A percentile compares a stretch with the other conserved stretches of the same genome.
Conservation (phyloP, 2,797 vertebrate genomes). For the Rhodeus uyekii region DNA sequence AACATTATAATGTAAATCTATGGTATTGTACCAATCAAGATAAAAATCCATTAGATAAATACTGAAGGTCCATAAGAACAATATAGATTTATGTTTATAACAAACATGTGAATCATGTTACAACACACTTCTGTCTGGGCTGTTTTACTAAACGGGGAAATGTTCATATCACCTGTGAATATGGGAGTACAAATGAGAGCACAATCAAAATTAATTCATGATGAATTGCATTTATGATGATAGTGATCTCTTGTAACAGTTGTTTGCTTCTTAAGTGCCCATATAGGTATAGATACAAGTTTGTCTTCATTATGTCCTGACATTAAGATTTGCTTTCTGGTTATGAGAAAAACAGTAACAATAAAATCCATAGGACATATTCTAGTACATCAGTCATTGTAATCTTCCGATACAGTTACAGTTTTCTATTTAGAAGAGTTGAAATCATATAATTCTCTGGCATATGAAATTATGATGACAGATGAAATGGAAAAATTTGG, state of each 20-base stretch:
- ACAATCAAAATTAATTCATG: background rate
- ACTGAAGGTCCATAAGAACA: slow-evolving; percentile 35
- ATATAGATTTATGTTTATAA: slow-evolving; percentile 41
- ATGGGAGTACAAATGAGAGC: slow-evolving; percentile 1
- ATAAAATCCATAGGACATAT: slow-evolving; percentile 34
- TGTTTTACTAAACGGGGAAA: slow-evolving; percentile 18
- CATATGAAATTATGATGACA: slow-evolving; percentile 8
- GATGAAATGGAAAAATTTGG: slow-evolving; percentile 16
- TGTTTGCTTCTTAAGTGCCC: slow-evolving; percentile 24
- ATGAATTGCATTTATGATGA: background rate
- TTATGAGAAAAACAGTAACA: slow-evolving; percentile 27
- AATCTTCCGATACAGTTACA: slow-evolving; percentile 21
- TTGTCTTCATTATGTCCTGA: background rate
- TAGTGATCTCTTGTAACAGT: background rate
- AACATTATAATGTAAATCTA: slow-evolving; percentile 21
- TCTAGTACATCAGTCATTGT: slow-evolving; percentile 6
- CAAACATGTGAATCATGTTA: slow-evolving; percentile 39
- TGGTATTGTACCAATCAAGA: slow-evolving; percentile 31
- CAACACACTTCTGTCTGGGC: slow-evolving; percentile 16
- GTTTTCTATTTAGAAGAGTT: slow-evolving; percentile 50
- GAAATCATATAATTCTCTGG: slow-evolving; percentile 1
- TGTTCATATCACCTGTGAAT: slow-evolving; percentile 1
- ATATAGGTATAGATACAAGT: background rate
- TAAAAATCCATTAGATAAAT: slow-evolving; percentile 38
- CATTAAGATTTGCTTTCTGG: background rate